phyloP scores from a whole-genome alignment of 2,797 vertebrate species.

The Emydoidea blandingii region DNA sequence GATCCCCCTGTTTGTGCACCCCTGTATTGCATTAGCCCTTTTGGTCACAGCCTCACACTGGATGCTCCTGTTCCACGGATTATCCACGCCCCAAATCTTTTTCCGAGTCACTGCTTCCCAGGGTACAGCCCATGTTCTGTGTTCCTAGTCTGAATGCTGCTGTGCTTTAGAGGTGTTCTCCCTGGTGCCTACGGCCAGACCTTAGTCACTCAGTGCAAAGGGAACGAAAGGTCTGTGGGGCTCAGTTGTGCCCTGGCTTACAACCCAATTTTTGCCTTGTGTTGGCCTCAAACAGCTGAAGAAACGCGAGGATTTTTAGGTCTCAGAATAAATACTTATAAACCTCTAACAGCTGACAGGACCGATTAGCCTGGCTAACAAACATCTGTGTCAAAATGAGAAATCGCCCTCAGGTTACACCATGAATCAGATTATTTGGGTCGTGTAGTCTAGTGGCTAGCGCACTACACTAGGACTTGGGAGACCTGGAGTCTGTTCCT shows the following conservation, averaged over 20 bases:
- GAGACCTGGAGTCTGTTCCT: not conserved
- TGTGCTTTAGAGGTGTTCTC: no score
- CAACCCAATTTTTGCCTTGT: no score
- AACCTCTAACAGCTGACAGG: not conserved
- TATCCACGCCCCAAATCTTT: no score
- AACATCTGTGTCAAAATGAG: not conserved
- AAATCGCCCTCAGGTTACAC: not conserved
- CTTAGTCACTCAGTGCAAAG: no score
- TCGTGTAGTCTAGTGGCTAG: no score
- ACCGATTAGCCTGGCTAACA: not conserved
- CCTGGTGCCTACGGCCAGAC: no score
- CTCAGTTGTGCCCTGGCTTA: not conserved
- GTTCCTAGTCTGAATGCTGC: not conserved
- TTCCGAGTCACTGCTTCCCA: no score
- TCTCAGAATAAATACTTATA: not conserved
- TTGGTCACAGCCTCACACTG: no score
- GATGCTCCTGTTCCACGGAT: no score
- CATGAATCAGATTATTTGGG: not conserved
- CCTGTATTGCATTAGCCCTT: no score
- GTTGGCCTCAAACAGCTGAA: not conserved
- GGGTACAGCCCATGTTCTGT: not conserved
- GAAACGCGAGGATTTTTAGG: not conserved
- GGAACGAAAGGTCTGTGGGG: not conserved
- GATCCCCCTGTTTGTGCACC: no score
- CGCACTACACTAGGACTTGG: not conserved